Conservation (phyloP, 1,140 invertebrate species). For the Hyposmocoma kahamanoa region DNA sequence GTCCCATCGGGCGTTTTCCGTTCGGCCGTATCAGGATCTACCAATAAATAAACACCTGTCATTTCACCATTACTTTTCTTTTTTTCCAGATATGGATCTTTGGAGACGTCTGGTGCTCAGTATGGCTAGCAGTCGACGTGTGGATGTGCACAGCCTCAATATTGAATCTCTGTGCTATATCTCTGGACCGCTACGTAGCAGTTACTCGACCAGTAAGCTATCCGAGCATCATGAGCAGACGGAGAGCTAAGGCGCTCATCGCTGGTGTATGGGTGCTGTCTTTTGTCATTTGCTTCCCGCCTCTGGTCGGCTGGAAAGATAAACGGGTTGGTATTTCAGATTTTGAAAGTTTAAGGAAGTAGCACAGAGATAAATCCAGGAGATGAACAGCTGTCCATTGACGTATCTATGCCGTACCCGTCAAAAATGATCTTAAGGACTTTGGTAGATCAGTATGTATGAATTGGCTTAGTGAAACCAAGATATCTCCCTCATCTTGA, state of each 20-base stretch:
- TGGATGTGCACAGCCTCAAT: slow-evolving; percentile 98
- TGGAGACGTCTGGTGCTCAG: slow-evolving; percentile 92
- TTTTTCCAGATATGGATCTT: slow-evolving; percentile 90
- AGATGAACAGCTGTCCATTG: too few species aligned
- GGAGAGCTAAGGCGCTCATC: slow-evolving; percentile 90
- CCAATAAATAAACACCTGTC: neutral
- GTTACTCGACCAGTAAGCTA: slow-evolving; percentile 95
- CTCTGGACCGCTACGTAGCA: slow-evolving; percentile 94
- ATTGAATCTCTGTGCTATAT: slow-evolving; percentile 93
- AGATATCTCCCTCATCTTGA: too few species aligned
- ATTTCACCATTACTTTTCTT: neutral
- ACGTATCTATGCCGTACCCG: too few species aligned
- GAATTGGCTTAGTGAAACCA: too few species aligned
- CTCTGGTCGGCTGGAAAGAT: slow-evolving; percentile 95
- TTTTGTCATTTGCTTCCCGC: slow-evolving; percentile 97
- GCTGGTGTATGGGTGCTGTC: slow-evolving; percentile 94
- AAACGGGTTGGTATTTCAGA: slow-evolving; percentile 74
- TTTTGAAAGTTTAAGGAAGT: too few species aligned
- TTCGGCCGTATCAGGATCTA: too few species aligned
- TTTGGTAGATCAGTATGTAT: too few species aligned
- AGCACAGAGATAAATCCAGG: too few species aligned
- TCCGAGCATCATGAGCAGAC: slow-evolving; percentile 93
- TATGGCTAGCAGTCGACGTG: slow-evolving; percentile 95
- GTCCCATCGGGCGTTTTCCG: too few species aligned
- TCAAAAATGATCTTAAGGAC: too few species aligned